Evolutionary conservation across 2,888 invertebrate species (phyloP).

Genomic region (Euphydryas editha): DNA sequence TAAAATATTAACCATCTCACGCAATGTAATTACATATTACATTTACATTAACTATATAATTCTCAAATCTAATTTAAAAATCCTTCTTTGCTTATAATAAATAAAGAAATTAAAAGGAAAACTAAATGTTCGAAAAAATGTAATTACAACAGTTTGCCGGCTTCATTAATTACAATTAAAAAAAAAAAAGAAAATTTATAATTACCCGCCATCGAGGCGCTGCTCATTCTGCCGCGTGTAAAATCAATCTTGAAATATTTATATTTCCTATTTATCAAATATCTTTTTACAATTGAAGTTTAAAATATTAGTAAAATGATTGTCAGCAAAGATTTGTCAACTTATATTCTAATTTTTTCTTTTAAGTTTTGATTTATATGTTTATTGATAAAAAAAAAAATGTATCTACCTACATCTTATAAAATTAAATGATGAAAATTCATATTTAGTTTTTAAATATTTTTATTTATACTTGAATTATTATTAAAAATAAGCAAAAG

Average conservation of each 20-base stretch:
- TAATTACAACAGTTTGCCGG: too few species aligned
- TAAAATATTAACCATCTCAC: too few species aligned
- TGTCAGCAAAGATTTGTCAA: neutral
- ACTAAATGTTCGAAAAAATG: too few species aligned
- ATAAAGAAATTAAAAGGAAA: too few species aligned
- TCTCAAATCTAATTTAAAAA: too few species aligned
- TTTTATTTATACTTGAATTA: too few species aligned
- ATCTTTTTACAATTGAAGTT: neutral
- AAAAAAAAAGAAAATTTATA: conserved; percentile 35
- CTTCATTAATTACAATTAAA: neutral
- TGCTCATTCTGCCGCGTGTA: conserved; percentile 79
- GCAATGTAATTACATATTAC: too few species aligned
- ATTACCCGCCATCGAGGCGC: conserved; percentile 82
- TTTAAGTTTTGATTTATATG: conserved; percentile 1
- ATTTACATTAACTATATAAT: too few species aligned
- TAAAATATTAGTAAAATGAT: conserved; percentile 3
- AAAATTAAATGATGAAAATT: neutral
- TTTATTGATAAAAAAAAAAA: neutral
- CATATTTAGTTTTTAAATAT: neutral
- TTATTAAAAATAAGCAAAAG: too few species aligned
- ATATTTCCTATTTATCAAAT: conserved; percentile 42
- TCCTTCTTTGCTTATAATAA: too few species aligned
- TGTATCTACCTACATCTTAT: neutral
- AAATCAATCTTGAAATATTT: conserved; percentile 76
- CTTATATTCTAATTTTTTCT: conserved; percentile 6